phyloP scores from a whole-genome alignment of 2,888 invertebrate species.

The Nymphalis urticae region DNA sequence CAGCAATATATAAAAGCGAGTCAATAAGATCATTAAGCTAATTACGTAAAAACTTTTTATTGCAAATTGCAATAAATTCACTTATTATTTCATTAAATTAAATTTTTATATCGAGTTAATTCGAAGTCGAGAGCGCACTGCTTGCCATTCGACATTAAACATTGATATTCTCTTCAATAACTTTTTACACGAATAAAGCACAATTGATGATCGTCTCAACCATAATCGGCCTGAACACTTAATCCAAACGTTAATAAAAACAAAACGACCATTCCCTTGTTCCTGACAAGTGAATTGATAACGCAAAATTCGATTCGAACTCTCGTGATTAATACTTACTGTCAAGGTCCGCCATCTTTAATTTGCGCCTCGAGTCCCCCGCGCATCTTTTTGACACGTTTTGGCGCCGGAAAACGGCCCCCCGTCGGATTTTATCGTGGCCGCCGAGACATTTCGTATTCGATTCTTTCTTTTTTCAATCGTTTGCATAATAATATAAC shows the following conservation, averaged over 20 bases:
- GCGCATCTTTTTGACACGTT: conserved; percentile 46
- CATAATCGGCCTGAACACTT: conserved; percentile 4
- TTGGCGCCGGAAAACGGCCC: conserved; percentile 44
- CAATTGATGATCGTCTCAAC: neutral
- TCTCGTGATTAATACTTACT: conserved; percentile 39
- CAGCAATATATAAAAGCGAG: no score
- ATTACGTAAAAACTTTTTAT: neutral
- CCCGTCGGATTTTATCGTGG: conserved; percentile 46
- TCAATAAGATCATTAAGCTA: no score
- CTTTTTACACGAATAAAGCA: neutral
- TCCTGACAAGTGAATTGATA: conserved; percentile 39
- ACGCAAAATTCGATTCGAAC: conserved; percentile 34
- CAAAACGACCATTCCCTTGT: conserved; percentile 4
- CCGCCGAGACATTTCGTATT: conserved; percentile 38
- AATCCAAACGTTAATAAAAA: conserved; percentile 12
- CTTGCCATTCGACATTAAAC: conserved; percentile 3
- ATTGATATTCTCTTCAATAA: conserved; percentile 11
- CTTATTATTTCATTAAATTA: neutral
- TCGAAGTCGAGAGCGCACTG: neutral
- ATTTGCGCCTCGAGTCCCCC: conserved; percentile 38
- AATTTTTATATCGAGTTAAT: neutral
- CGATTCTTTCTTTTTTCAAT: conserved; percentile 36
- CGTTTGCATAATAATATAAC: conserved; percentile 43
- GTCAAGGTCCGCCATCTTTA: conserved; percentile 30
- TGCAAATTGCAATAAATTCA: neutral